Conservation (phyloP, 2,888 invertebrate genomes). For the Uropetala carovei region DNA sequence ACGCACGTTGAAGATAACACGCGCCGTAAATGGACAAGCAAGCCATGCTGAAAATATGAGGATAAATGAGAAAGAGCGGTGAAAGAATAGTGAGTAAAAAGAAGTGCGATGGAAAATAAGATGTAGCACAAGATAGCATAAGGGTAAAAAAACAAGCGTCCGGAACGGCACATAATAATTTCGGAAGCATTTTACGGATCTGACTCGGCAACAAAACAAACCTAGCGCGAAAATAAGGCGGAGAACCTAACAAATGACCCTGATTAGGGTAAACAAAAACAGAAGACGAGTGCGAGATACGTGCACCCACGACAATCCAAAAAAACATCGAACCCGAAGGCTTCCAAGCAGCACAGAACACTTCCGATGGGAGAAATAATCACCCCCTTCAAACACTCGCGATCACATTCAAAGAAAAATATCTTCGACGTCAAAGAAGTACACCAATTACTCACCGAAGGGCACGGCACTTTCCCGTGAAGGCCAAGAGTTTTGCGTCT, state of each 20-base stretch:
- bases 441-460: conserved; percentile 47
- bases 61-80: neutral
- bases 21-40: neutral
- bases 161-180: neutral
- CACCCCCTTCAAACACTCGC: conserved; percentile 2
- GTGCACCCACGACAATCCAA: neutral
- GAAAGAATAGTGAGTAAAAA: neutral
- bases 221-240: neutral
- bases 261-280: neutral
- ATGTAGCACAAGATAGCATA: neutral
- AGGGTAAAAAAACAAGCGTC: neutral
- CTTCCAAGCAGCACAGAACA: neutral
- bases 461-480: conserved; percentile 50
- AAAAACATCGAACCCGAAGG: neutral
- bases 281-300: neutral
- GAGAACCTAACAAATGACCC: neutral
- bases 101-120: neutral
- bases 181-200: neutral
- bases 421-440: neutral
- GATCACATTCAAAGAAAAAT: neutral
- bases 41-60: conserved; percentile 22
- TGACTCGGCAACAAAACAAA: neutral
- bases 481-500: conserved; percentile 43
- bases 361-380: neutral
- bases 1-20: neutral